Evolutionary conservation across 92 coral and sea anemone species (phyloP).

Genomic region (Paragorgia papillata): DNA sequence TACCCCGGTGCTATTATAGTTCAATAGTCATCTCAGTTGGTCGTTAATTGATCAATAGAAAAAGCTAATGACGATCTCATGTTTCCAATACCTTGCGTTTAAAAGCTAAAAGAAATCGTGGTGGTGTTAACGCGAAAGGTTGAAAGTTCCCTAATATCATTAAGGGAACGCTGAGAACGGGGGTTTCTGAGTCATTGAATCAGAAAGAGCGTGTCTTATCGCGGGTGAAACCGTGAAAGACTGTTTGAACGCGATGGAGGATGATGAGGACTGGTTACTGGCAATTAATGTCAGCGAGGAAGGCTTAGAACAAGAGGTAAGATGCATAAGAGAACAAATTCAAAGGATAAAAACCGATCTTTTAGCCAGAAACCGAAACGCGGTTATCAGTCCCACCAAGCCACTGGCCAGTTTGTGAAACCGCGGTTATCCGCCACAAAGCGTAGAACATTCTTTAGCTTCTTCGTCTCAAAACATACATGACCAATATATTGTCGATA

Average conservation of each 20-base stretch:
- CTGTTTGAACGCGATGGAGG: background rate
- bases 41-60: slow-evolving; percentile 29
- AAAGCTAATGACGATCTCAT: slow-evolving; percentile 11
- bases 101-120: too few species aligned
- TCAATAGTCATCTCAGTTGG: background rate
- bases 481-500: too few species aligned
- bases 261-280: slow-evolving; percentile 14
- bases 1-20: too few species aligned
- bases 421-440: too few species aligned
- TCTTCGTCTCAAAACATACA: too few species aligned
- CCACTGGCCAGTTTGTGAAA: too few species aligned
- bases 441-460: too few species aligned
- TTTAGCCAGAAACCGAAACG: too few species aligned
- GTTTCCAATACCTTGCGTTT: slow-evolving; percentile 7
- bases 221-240: background rate
- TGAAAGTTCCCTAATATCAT: background rate
- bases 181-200: too few species aligned
- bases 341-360: too few species aligned
- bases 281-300: slow-evolving; percentile 3
- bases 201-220: background rate
- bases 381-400: too few species aligned
- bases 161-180: background rate
- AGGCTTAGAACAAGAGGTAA: background rate
- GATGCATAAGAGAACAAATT: too few species aligned
- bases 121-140: slow-evolving; percentile 11